Evolutionary conservation across 2,113 vertebrate genomes (phyloP).

Genomic region (Aspiorhynchus laticeps): DNA sequence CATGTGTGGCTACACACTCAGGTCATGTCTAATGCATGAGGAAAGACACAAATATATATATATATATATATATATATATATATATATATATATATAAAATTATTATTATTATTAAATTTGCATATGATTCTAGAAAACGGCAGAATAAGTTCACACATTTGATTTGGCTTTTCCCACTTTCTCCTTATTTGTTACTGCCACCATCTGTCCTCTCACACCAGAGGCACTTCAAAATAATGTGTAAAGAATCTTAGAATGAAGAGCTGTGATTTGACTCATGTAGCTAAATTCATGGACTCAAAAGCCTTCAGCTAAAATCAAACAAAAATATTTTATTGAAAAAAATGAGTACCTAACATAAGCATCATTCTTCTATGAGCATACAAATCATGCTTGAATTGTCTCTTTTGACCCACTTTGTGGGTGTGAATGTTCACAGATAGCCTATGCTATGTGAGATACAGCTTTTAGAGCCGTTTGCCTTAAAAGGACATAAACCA

Average conservation of each 20-base stretch:
- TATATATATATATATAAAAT: too few relatives aligned
- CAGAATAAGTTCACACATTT: neutral
- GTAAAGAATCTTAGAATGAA: neutral
- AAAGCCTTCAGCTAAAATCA: neutral
- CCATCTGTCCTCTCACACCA: slow-evolving; percentile 11
- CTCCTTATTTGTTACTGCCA: neutral
- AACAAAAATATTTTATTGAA: neutral
- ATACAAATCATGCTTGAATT: neutral
- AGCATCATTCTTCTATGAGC: neutral
- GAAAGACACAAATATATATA: too few relatives aligned
- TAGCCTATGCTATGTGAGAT: neutral
- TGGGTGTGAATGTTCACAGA: neutral
- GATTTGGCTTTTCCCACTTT: neutral
- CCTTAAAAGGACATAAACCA: neutral
- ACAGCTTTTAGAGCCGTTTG: neutral
- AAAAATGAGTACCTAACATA: neutral
- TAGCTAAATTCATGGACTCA: neutral
- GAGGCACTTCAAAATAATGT: neutral
- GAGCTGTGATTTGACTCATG: neutral
- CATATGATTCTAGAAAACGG: neutral
- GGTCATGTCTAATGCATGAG: neutral
- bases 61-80: too few relatives aligned
- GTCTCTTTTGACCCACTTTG: neutral
- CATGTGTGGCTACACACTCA: neutral
- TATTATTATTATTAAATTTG: neutral